Percentiles rank a stretch among this genome's conserved stretches.
These are phyloP conservation scores for Perizoma affinitatum DNA, from an alignment of 2,888 invertebrate species.

Conservation along the genomic window DNA sequence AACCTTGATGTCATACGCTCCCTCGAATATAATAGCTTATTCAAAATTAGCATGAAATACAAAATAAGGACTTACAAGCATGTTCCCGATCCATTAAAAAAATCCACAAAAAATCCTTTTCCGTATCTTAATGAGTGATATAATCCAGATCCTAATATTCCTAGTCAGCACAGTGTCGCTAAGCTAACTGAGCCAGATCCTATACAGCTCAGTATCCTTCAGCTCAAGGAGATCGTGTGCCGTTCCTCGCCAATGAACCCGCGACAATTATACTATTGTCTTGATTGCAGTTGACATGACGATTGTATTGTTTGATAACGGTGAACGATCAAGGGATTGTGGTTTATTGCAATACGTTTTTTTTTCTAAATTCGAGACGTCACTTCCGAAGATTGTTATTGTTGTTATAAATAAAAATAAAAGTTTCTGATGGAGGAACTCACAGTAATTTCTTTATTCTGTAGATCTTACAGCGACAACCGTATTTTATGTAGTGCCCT, in stretches of 20 bases:
- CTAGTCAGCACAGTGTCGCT: conserved; percentile 37
- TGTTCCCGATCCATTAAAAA: conserved; percentile 15
- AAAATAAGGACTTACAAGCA: conserved; percentile 34
- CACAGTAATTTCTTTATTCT: too few relatives aligned
- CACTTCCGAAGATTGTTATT: too few relatives aligned
- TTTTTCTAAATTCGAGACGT: conserved; percentile 16
- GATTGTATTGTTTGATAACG: conserved; percentile 49
- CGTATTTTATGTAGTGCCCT: too few relatives aligned
- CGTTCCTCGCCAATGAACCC: conserved; percentile 67
- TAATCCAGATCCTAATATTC: neutral
- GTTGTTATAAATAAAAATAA: too few relatives aligned
- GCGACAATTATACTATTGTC: conserved; percentile 33
- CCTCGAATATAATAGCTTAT: neutral
- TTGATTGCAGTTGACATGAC: conserved; percentile 39
- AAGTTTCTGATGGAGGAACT: too few relatives aligned
- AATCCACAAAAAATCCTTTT: neutral
- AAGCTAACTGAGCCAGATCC: conserved; percentile 46
- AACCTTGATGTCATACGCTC: too few relatives aligned
- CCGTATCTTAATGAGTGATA: neutral
- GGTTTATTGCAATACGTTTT: conserved; percentile 32
- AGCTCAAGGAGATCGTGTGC: conserved; percentile 61
- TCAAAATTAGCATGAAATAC: neutral
- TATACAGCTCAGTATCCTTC: conserved; percentile 51
- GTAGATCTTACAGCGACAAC: too few relatives aligned
- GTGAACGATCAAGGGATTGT: conserved; percentile 29